phyloP scores from a whole-genome alignment of 2,113 vertebrate genomes.

The Australoheros scitulus region DNA sequence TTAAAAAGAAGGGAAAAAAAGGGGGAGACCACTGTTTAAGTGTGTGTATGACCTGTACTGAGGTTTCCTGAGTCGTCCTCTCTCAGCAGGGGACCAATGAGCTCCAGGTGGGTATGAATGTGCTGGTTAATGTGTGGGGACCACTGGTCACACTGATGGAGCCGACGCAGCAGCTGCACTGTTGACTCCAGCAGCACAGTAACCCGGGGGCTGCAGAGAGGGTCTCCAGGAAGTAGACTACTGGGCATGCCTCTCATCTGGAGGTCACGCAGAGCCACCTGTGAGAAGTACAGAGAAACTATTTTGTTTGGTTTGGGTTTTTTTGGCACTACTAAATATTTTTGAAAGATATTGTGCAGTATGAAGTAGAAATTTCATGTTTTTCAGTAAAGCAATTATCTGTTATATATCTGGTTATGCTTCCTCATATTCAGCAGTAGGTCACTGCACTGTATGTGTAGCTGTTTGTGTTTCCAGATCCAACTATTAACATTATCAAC shows the following conservation, averaged over 20 bases:
- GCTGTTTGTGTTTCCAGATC: background rate
- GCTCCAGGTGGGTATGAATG: slow-evolving; percentile 78
- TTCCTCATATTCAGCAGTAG: background rate
- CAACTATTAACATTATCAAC: background rate
- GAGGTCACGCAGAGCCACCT: slow-evolving; percentile 82
- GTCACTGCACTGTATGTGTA: background rate
- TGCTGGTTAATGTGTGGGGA: slow-evolving; percentile 77
- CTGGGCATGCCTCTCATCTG: slow-evolving; percentile 84
- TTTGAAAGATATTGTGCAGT: background rate
- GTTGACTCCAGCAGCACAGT: slow-evolving; percentile 81
- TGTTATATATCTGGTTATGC: no score
- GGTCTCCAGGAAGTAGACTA: slow-evolving; percentile 82
- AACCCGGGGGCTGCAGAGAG: slow-evolving; percentile 79
- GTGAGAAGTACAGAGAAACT: background rate
- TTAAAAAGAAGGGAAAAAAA: background rate
- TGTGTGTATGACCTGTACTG: slow-evolving; percentile 57
- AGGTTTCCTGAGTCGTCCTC: slow-evolving; percentile 61
- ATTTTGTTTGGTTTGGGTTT: background rate
- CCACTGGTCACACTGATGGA: slow-evolving; percentile 80
- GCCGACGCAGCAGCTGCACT: slow-evolving; percentile 77
- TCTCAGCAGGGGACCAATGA: slow-evolving; percentile 78
- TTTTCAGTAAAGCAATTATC: background rate
- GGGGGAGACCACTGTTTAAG: background rate
- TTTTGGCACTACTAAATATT: background rate
- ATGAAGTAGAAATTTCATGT: background rate